Percentiles rank a stretch among this genome's conserved stretches.
These are phyloP conservation scores for Adelognathus sp. DNA, from an alignment of 2,888 invertebrate genomes.

Conservation along the genomic window DNA sequence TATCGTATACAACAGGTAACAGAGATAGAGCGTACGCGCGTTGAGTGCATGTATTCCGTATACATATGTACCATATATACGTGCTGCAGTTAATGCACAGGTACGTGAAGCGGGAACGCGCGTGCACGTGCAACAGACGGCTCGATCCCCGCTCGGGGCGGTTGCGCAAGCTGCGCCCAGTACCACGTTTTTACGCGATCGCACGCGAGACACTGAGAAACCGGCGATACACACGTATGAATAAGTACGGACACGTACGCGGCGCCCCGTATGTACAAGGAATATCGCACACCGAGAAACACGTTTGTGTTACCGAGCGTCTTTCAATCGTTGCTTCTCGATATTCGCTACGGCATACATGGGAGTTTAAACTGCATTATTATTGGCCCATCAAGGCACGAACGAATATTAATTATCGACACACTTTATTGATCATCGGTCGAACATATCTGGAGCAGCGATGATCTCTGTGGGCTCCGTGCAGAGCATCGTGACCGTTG, in stretches of 20 bases:
- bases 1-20: conserved; percentile 13
- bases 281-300: not conserved
- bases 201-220: conserved; percentile 41
- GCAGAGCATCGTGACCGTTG: not conserved
- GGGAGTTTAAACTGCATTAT: not conserved
- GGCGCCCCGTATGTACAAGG: conserved; percentile 4
- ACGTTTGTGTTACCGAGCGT: not conserved
- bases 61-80: too few species aligned
- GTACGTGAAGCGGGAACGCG: conserved; percentile 8
- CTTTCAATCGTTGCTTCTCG: not conserved
- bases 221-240: conserved; percentile 8
- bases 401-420: not conserved
- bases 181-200: conserved; percentile 49
- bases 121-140: conserved; percentile 49
- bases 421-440: not conserved
- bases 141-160: conserved; percentile 42
- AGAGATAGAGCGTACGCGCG: conserved; percentile 20
- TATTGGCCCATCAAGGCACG: not conserved
- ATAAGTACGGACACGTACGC: not conserved
- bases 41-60: not conserved
- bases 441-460: not conserved
- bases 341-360: not conserved
- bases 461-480: not conserved
- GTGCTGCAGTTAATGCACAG: not conserved
- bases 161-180: conserved; percentile 51